Conservation (phyloP, 2,888 invertebrate genomes). For the Hedychridium roseum region DNA sequence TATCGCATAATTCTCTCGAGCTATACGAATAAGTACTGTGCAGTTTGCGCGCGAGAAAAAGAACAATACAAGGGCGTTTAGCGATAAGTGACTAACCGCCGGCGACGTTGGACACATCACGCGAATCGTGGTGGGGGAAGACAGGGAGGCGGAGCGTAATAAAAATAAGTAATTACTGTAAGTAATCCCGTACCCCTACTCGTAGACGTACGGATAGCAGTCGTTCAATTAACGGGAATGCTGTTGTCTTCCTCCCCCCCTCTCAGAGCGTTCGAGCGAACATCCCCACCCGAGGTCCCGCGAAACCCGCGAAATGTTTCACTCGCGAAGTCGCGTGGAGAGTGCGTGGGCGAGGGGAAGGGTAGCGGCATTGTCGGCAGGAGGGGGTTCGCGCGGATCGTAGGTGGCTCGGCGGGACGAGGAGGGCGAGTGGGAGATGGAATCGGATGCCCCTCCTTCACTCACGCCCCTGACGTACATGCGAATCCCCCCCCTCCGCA, state of each 20-base stretch:
- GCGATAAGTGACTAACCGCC: slow-evolving; percentile 14
- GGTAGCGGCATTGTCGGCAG: slow-evolving; percentile 25
- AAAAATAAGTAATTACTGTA: slow-evolving; percentile 63
- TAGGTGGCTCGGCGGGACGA: neutral
- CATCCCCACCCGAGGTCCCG: slow-evolving; percentile 38
- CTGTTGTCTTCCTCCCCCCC: slow-evolving; percentile 49
- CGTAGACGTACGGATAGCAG: slow-evolving; percentile 21
- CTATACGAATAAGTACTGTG: too few relatives aligned
- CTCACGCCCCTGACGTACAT: slow-evolving; percentile 49
- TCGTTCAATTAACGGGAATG: slow-evolving; percentile 49
- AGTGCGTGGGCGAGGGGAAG: slow-evolving; percentile 30
- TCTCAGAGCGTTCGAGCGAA: slow-evolving; percentile 16
- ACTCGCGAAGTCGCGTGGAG: slow-evolving; percentile 49
- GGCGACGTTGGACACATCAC: slow-evolving; percentile 5
- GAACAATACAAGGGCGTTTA: slow-evolving; percentile 5
- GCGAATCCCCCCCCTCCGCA: slow-evolving; percentile 21
- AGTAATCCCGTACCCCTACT: slow-evolving; percentile 51
- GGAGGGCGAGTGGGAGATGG: slow-evolving; percentile 21
- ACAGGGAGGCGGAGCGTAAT: slow-evolving; percentile 57
- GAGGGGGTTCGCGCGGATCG: slow-evolving; percentile 13
- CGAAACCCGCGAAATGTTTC: slow-evolving; percentile 61
- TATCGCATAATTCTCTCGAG: too few relatives aligned
- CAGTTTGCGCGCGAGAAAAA: too few relatives aligned
- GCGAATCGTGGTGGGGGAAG: slow-evolving; percentile 8
- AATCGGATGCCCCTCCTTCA: slow-evolving; percentile 44